A percentile compares a stretch with the other conserved stretches of the same genome.
These are phyloP conservation scores for Drosophila rhopaloa DNA, from an alignment of 1,140 invertebrate species.

Conservation along the genomic window DNA sequence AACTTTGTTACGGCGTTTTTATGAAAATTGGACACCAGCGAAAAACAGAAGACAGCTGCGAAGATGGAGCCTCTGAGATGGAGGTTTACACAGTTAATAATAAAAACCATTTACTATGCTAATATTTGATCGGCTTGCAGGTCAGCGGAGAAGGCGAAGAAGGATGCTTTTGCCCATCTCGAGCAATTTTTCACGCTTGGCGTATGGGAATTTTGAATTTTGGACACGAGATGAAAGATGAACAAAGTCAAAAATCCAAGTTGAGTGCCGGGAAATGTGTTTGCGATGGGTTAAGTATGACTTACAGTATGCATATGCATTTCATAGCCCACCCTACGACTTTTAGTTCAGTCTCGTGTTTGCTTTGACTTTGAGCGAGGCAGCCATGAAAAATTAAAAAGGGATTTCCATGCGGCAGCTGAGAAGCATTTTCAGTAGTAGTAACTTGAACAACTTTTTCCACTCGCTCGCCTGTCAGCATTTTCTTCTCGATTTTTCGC, in stretches of 20 bases:
- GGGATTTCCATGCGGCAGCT: constrained; percentile 73
- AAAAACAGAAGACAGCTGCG: constrained; percentile 17
- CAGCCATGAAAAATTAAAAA: constrained; percentile 78
- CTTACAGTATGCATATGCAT: constrained; percentile 52
- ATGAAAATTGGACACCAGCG: constrained; percentile 57
- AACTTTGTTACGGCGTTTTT: constrained; percentile 73
- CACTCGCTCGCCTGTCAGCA: constrained; percentile 31
- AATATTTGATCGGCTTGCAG: constrained; percentile 65
- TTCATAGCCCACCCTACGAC: constrained; percentile 16
- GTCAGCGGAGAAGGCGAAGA: not conserved
- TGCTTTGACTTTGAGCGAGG: constrained; percentile 68
- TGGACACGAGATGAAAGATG: constrained; percentile 48
- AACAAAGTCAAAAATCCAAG: constrained; percentile 25
- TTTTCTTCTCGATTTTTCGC: constrained; percentile 34
- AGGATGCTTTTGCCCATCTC: constrained; percentile 33
- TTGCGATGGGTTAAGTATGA: constrained; percentile 75
- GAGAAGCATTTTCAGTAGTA: constrained; percentile 68
- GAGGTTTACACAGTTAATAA: constrained; percentile 77
- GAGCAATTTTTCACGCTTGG: constrained; percentile 73
- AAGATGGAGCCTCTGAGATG: constrained; percentile 26
- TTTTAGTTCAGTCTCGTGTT: constrained; percentile 38
- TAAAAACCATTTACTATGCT: constrained; percentile 81
- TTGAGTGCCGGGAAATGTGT: constrained; percentile 65
- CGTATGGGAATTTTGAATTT: constrained; percentile 66
- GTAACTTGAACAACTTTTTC: constrained; percentile 72